These are phyloP conservation scores for Anguilla rostrata DNA, from an alignment of 2,113 vertebrate species.

Conservation along the genomic window DNA sequence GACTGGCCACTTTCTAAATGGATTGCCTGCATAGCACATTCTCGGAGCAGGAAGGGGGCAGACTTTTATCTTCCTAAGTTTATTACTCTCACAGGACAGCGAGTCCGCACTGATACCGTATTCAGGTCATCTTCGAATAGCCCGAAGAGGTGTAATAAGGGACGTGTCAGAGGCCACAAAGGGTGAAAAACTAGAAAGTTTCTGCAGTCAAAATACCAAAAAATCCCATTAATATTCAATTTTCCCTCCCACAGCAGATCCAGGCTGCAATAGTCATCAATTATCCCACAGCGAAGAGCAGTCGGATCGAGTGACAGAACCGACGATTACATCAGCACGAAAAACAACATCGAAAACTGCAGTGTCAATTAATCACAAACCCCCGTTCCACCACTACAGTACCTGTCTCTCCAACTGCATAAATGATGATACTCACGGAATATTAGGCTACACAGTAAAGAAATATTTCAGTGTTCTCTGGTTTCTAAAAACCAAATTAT, in stretches of 20 bases:
- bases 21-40: constrained; percentile 20
- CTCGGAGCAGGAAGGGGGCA: not conserved
- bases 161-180: constrained; percentile 46
- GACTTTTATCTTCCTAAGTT: constrained; percentile 29
- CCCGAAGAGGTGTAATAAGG: constrained; percentile 53
- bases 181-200: constrained; percentile 39
- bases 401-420: not conserved
- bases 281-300: constrained; percentile 29
- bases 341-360: not conserved
- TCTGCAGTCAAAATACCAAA: constrained; percentile 45
- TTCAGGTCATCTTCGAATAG: constrained; percentile 48
- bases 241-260: constrained; percentile 28
- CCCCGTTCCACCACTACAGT: not conserved
- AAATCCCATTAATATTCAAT: constrained; percentile 53
- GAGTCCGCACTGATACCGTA: constrained; percentile 27
- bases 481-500: not conserved
- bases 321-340: not conserved
- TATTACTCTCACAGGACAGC: constrained; percentile 40
- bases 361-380: constrained; percentile 5
- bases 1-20: constrained; percentile 8
- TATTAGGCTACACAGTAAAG: constrained; percentile 5
- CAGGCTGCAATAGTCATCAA: constrained; percentile 30
- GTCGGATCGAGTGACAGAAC: not conserved
- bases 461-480: not conserved
- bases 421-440: not conserved